Percentiles rank a stretch among this genome's conserved stretches.
Evolutionary conservation across 2,113 vertebrate species (phyloP).

Genomic region (Eolophus roseicapilla): DNA sequence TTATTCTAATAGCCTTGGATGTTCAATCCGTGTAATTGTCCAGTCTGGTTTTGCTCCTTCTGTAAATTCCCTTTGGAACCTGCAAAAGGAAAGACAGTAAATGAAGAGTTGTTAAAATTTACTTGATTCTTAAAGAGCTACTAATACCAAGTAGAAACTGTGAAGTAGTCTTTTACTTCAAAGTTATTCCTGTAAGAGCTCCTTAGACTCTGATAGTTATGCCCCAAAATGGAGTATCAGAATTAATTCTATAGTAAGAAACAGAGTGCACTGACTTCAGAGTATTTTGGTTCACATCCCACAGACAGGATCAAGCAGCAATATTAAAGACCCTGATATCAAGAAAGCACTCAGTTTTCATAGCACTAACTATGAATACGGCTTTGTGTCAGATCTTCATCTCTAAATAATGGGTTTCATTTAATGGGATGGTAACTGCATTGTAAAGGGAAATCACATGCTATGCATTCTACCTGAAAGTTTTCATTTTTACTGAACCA

Average conservation of each 20-base stretch:
- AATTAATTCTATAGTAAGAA: not conserved
- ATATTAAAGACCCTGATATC: not conserved
- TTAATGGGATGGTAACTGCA: not conserved
- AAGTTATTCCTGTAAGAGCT: not conserved
- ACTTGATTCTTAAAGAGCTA: not conserved
- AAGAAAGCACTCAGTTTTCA: not conserved
- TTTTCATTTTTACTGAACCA: not conserved
- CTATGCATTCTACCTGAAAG: not conserved
- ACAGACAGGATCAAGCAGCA: not conserved
- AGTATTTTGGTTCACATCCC: not conserved
- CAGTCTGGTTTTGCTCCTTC: constrained; percentile 90
- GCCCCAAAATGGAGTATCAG: not conserved
- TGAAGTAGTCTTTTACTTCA: not conserved
- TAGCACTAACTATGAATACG: not conserved
- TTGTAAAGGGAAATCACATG: not conserved
- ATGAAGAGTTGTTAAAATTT: not conserved
- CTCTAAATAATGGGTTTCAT: not conserved
- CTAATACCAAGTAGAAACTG: not conserved
- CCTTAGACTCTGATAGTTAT: not conserved
- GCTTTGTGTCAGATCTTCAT: not conserved
- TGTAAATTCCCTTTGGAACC: constrained; percentile 95
- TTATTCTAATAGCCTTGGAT: constrained; percentile 88
- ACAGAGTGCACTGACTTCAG: not conserved
- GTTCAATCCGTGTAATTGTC: constrained; percentile 91
- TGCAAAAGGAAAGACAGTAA: constrained; percentile 47